Evolutionary conservation across 1,140 invertebrate species (phyloP).

Genomic region (Penaeus indicus): DNA sequence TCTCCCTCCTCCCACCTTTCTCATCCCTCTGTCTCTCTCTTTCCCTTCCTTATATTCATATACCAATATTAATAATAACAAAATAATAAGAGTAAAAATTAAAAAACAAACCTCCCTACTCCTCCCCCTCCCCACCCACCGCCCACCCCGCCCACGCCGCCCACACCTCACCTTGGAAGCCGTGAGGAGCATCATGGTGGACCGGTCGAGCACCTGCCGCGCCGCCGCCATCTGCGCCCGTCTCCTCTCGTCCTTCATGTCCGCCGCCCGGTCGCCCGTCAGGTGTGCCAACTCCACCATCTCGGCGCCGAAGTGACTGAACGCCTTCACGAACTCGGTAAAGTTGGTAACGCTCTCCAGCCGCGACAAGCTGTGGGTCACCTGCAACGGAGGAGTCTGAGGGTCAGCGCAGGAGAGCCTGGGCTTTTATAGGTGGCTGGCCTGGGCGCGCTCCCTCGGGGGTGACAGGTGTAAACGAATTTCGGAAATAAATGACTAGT

Average conservation of each 20-base stretch:
- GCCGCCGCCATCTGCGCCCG: constrained; percentile 96
- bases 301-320: constrained; percentile 97
- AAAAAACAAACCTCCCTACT: too few species aligned
- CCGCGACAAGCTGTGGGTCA: constrained; percentile 84
- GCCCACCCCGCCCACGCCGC: too few species aligned
- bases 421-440: too few species aligned
- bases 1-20: too few species aligned
- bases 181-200: constrained; percentile 97
- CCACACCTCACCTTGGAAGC: constrained; percentile 85
- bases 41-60: too few species aligned
- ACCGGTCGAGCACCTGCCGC: constrained; percentile 92
- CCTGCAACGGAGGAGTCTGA: constrained; percentile 70
- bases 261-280: constrained; percentile 85
- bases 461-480: too few species aligned
- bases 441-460: too few species aligned
- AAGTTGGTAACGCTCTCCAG: constrained; percentile 96
- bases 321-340: constrained; percentile 98
- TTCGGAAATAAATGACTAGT: too few species aligned
- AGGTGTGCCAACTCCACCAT: constrained; percentile 98
- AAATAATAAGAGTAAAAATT: too few species aligned
- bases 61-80: too few species aligned
- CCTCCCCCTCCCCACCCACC: too few species aligned
- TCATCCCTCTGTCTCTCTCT: too few species aligned
- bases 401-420: neutral
- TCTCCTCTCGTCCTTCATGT: constrained; percentile 94